Conservation (phyloP, 2,888 invertebrate genomes). For the Synanthedon tipuliformis region DNA sequence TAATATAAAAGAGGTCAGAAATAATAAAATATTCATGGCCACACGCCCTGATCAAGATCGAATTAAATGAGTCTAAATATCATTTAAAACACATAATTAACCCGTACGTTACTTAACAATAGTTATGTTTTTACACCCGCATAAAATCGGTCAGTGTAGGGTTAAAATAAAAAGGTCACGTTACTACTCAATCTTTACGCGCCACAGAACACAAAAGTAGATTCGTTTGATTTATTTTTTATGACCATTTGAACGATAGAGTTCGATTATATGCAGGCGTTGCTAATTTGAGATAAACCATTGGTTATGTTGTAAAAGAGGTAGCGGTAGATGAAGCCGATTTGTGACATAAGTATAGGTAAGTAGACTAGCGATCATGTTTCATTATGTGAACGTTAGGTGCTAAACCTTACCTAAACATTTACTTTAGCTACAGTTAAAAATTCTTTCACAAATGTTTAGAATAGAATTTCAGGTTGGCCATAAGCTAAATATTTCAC, state of each 20-base stretch:
- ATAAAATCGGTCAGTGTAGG: constrained; percentile 21
- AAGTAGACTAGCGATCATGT: too few species aligned
- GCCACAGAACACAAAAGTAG: constrained; percentile 16
- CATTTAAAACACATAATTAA: constrained; percentile 16
- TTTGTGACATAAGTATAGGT: background rate
- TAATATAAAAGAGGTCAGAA: background rate
- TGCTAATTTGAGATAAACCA: constrained; percentile 27
- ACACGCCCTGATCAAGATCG: background rate
- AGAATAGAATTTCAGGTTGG: too few species aligned
- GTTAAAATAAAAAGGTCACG: constrained; percentile 11
- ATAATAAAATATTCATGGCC: background rate
- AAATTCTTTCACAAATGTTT: too few species aligned
- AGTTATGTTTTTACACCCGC: constrained; percentile 28
- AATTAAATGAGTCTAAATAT: background rate
- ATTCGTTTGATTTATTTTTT: constrained; percentile 52
- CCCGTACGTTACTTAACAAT: constrained; percentile 11
- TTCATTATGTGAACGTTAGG: too few species aligned
- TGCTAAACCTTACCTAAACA: too few species aligned
- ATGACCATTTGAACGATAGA: constrained; percentile 26
- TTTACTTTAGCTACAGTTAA: too few species aligned
- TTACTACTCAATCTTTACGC: constrained; percentile 39
- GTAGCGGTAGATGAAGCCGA: background rate
- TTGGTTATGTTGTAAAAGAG: background rate
- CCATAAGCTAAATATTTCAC: too few species aligned
- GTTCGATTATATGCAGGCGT: constrained; percentile 49